phyloP scores from a whole-genome alignment of 2,113 vertebrate species.

The Thamnophis sirtalis region DNA sequence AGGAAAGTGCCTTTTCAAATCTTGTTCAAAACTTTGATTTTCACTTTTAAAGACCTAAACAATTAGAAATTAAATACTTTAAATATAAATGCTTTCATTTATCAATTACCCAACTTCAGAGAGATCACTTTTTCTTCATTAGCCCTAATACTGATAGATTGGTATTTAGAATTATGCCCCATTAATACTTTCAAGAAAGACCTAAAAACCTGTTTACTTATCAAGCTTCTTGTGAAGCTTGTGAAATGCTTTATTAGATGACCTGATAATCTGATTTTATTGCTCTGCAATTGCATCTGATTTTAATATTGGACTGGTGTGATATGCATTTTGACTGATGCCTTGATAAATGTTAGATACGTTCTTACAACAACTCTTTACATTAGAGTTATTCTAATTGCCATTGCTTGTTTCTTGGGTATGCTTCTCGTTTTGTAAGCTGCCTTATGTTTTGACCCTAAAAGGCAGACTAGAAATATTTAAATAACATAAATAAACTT shows the following conservation, averaged over 20 bases:
- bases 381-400: neutral
- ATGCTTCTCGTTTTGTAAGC: neutral
- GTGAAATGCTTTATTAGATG: neutral
- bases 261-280: neutral
- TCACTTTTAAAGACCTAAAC: neutral
- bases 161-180: neutral
- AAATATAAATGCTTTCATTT: neutral
- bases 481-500: neutral
- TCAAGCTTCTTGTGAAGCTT: neutral
- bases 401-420: neutral
- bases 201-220: neutral
- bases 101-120: neutral
- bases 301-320: neutral
- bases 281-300: neutral
- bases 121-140: neutral
- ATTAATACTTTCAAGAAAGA: neutral
- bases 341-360: neutral
- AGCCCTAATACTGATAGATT: neutral
- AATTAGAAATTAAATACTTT: neutral
- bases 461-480: neutral
- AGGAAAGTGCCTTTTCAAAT: neutral
- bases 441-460: neutral
- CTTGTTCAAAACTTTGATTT: neutral
- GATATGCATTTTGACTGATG: neutral
- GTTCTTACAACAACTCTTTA: neutral